These are phyloP conservation scores for Drosophila greeni DNA, from an alignment of 2,888 invertebrate genomes.

Conservation along the genomic window DNA sequence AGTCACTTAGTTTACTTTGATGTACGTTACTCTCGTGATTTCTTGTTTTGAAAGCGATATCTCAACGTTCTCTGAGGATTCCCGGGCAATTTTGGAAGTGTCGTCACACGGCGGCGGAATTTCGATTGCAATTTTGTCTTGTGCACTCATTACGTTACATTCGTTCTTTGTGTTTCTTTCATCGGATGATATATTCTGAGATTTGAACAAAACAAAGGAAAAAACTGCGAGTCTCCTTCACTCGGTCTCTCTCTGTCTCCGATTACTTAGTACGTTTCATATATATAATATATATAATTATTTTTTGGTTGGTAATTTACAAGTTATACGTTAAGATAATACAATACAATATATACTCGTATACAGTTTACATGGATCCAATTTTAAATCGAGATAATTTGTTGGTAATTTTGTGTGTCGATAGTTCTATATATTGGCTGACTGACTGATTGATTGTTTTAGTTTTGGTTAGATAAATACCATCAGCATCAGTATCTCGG, in stretches of 20 bases:
- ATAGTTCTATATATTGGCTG: conserved; percentile 55
- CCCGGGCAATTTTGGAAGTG: conserved; percentile 64
- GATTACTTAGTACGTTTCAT: conserved; percentile 44
- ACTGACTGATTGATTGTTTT: conserved; percentile 54
- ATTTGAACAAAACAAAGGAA: conserved; percentile 62
- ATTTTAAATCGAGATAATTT: conserved; percentile 71
- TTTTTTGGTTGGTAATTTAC: conserved; percentile 49
- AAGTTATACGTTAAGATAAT: conserved; percentile 47
- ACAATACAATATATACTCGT: conserved; percentile 63
- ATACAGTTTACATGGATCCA: conserved; percentile 63
- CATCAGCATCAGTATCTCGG: conserved; percentile 69
- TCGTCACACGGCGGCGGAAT: conserved; percentile 66
- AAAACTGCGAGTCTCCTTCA: conserved; percentile 69
- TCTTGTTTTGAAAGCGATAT: conserved; percentile 19
- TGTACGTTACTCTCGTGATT: conserved; percentile 59
- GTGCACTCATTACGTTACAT: conserved; percentile 62
- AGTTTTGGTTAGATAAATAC: conserved; percentile 77
- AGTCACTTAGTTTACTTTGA: conserved; percentile 63
- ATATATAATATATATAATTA: conserved; percentile 12
- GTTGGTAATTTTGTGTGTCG: conserved; percentile 76
- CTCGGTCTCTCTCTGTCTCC: conserved; percentile 59
- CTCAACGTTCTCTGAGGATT: conserved; percentile 46
- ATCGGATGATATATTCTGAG: conserved; percentile 44
- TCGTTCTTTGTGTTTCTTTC: conserved; percentile 57
- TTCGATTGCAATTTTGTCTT: conserved; percentile 41